phyloP scores from a whole-genome alignment of 1,140 invertebrate species.

The Calliopsis andreniformis region DNA sequence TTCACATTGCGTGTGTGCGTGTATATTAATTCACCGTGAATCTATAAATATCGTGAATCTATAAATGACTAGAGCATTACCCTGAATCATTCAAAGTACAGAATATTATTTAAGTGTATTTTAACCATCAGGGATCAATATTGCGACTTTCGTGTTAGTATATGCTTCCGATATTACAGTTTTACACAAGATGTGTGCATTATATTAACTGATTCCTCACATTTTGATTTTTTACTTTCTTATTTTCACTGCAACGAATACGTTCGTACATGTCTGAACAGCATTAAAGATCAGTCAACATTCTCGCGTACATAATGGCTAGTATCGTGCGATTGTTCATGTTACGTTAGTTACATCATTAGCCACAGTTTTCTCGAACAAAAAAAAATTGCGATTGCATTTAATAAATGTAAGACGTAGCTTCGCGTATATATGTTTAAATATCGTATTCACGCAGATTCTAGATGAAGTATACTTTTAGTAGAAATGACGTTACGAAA shows the following conservation, averaged over 20 bases:
- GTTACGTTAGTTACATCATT: conserved; percentile 36
- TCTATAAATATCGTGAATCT: conserved; percentile 39
- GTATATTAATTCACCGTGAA: conserved; percentile 27
- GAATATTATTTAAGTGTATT: not conserved
- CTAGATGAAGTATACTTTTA: conserved; percentile 25
- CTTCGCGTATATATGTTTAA: not conserved
- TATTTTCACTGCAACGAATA: not conserved
- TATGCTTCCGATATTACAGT: not conserved
- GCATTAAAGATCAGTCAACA: conserved; percentile 51
- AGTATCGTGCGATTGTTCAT: conserved; percentile 58
- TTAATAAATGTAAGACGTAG: not conserved
- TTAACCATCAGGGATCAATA: not conserved
- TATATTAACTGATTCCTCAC: not conserved
- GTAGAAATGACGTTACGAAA: conserved; percentile 20
- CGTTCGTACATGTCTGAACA: conserved; percentile 37
- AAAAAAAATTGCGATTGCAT: conserved; percentile 26
- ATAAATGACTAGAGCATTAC: conserved; percentile 50
- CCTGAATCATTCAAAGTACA: conserved; percentile 36
- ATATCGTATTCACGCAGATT: conserved; percentile 13
- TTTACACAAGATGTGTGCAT: not conserved
- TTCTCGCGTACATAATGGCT: conserved; percentile 54
- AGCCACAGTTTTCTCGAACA: conserved; percentile 26
- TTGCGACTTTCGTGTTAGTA: not conserved
- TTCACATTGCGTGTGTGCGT: conserved; percentile 41
- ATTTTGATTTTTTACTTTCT: not conserved